A percentile compares a stretch with the other conserved stretches of the same genome.
Evolutionary conservation across 2,113 vertebrate species (phyloP).

Genomic region (Phalacrocorax carbo): DNA sequence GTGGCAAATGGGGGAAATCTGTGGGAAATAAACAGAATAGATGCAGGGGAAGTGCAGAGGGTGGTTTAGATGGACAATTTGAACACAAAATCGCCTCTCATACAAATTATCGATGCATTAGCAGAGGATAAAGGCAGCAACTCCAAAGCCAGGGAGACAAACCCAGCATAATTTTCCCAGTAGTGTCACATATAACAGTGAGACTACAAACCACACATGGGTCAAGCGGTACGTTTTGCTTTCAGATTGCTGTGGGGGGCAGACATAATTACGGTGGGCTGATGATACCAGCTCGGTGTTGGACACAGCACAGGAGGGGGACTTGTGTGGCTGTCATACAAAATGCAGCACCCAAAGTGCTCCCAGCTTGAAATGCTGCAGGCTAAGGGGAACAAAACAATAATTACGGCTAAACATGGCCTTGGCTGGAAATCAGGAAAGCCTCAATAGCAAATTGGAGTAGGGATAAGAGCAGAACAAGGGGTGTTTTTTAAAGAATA

Average conservation of each 20-base stretch:
- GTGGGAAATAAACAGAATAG: fast-evolving
- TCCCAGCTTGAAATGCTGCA: neutral
- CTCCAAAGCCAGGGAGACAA: neutral
- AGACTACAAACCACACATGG: fast-evolving
- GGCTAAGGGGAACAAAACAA: neutral
- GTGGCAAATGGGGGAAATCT: neutral
- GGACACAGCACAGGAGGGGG: neutral
- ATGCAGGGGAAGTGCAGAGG: fast-evolving
- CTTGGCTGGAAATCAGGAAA: neutral
- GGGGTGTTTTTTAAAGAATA: neutral
- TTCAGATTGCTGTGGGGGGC: neutral
- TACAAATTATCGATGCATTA: fast-evolving
- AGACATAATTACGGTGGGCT: neutral
- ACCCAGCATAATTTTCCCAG: fast-evolving
- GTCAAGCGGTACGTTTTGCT: neutral
- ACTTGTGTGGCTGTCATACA: neutral
- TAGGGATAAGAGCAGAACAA: neutral
- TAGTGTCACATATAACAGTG: fast-evolving
- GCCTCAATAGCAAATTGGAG: neutral
- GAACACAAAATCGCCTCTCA: neutral
- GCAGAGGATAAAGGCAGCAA: neutral
- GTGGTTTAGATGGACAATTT: neutral
- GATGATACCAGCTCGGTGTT: neutral
- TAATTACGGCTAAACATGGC: neutral
- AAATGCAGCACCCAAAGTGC: neutral